Percentiles rank a stretch among this genome's conserved stretches.
These are phyloP conservation scores for Copsychus sechellarum DNA, from an alignment of 2,113 vertebrate genomes.

Conservation along the genomic window DNA sequence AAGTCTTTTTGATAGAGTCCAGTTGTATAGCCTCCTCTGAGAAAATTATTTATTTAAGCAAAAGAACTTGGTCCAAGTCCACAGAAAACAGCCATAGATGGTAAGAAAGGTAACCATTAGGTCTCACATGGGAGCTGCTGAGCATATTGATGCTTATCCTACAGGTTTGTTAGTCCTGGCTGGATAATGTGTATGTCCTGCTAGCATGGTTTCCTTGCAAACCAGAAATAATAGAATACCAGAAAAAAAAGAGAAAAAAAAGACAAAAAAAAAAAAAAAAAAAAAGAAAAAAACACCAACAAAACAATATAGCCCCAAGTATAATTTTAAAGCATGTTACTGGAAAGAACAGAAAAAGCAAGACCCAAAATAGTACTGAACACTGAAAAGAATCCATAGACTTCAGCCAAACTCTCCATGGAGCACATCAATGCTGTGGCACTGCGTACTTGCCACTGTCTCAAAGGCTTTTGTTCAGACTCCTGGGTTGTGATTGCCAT, in stretches of 20 bases:
- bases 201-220: background rate
- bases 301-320: too few species aligned
- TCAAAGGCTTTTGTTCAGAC: background rate
- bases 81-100: background rate
- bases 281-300: too few species aligned
- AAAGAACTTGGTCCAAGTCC: background rate
- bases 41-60: background rate
- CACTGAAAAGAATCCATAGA: background rate
- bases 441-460: background rate
- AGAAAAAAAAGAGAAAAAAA: too few species aligned
- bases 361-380: background rate
- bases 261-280: background rate
- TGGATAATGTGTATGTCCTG: background rate
- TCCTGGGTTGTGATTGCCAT: background rate
- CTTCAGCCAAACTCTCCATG: background rate
- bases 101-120: background rate
- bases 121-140: background rate
- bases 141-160: background rate
- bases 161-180: background rate
- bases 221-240: background rate
- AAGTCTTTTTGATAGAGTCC: background rate
- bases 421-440: background rate
- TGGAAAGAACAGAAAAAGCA: background rate
- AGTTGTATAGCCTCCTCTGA: accelerated
- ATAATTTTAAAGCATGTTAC: background rate